Conservation (phyloP, 2,797 vertebrate species). For the Pseudochirops cupreus region DNA sequence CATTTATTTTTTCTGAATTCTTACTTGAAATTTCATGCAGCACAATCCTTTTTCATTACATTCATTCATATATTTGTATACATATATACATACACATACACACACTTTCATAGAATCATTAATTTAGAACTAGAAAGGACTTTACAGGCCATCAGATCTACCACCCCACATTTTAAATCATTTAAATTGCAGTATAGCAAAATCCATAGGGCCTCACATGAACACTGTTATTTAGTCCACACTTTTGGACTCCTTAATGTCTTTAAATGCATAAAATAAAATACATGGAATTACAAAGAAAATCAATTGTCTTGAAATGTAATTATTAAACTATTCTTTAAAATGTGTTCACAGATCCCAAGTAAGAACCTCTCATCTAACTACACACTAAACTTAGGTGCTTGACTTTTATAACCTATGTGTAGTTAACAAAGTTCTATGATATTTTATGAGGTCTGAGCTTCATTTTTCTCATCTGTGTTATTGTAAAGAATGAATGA, state of each 20-base stretch:
- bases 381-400: not conserved
- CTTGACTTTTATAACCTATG: not conserved
- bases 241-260: not conserved
- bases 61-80: not conserved
- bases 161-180: conserved; percentile 12
- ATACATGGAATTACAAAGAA: not conserved
- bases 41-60: not conserved
- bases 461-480: not conserved
- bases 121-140: not conserved
- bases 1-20: not conserved
- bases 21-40: not conserved
- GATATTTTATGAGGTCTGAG: not conserved
- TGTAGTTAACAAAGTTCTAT: not conserved
- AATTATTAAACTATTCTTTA: not conserved
- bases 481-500: not conserved
- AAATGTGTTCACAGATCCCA: not conserved
- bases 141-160: not conserved
- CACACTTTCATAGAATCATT: not conserved
- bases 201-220: not conserved
- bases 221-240: not conserved
- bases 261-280: not conserved
- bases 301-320: not conserved
- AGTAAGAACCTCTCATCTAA: not conserved
- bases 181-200: not conserved
- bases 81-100: not conserved